Percentiles rank a stretch among this genome's conserved stretches.
These are phyloP conservation scores for Atopsyche davidsoni DNA, from an alignment of 1,140 invertebrate species.

Conservation along the genomic window DNA sequence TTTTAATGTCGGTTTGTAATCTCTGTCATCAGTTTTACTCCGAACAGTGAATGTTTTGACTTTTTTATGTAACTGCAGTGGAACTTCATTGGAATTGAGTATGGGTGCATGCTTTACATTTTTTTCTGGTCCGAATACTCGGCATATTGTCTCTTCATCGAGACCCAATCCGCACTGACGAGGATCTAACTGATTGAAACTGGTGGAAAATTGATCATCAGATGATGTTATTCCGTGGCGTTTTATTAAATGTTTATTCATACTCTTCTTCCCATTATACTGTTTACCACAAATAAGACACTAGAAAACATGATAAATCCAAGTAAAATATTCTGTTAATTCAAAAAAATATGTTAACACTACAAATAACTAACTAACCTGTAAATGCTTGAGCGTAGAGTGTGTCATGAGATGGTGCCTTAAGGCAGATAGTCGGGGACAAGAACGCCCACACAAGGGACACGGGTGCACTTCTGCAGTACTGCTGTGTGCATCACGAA, in stretches of 20 bases:
- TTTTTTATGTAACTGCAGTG: conserved; percentile 5
- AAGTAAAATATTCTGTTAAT: conserved; percentile 23
- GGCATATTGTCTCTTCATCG: conserved; percentile 38
- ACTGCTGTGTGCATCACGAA: conserved; percentile 37
- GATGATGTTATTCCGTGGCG: conserved; percentile 36
- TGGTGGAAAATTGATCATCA: conserved; percentile 29
- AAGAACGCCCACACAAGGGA: conserved; percentile 37
- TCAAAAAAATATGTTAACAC: neutral
- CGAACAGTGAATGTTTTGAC: neutral
- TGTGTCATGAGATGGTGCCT: conserved; percentile 42
- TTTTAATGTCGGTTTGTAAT: conserved; percentile 13
- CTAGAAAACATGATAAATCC: conserved; percentile 36
- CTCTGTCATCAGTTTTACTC: conserved; percentile 2
- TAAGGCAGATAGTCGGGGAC: conserved; percentile 35
- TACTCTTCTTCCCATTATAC: conserved; percentile 38
- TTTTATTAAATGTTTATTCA: conserved; percentile 40
- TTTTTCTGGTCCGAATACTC: conserved; percentile 37
- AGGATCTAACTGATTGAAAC: conserved; percentile 34
- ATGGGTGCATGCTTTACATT: no score
- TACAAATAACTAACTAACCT: conserved; percentile 29
- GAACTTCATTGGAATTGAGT: neutral
- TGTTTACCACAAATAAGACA: conserved; percentile 42
- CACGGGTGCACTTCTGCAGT: conserved; percentile 35
- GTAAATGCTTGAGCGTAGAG: conserved; percentile 35
- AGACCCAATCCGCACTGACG: conserved; percentile 39